These are phyloP conservation scores for Salvelinus namaycush DNA, from an alignment of 2,113 vertebrate species.

Conservation along the genomic window DNA sequence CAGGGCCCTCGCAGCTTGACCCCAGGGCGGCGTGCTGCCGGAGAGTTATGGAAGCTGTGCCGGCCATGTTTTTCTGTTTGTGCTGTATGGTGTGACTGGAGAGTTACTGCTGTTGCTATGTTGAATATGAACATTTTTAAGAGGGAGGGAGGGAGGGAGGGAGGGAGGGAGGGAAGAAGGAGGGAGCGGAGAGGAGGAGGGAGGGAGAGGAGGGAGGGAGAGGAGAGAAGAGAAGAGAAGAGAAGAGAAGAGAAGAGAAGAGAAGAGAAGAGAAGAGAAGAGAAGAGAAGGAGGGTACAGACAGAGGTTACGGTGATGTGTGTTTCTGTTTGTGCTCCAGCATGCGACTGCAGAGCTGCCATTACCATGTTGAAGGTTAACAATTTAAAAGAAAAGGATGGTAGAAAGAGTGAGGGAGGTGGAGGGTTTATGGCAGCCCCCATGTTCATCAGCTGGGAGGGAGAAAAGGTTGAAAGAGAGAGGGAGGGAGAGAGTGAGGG, in stretches of 20 bases:
- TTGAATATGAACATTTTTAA: slow-evolving; percentile 2
- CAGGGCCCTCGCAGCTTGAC: slow-evolving; percentile 35
- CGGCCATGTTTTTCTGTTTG: slow-evolving; percentile 19
- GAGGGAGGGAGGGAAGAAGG: too few relatives aligned
- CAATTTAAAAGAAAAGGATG: too few relatives aligned
- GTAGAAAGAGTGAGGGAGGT: not conserved
- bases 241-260: too few relatives aligned
- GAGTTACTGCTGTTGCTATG: slow-evolving; percentile 4
- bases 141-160: not conserved
- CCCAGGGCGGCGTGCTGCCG: slow-evolving; percentile 14
- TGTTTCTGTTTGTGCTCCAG: not conserved
- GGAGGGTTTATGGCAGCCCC: too few relatives aligned
- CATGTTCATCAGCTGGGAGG: too few relatives aligned
- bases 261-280: too few relatives aligned
- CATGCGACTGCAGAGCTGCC: not conserved
- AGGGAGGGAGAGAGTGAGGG: not conserved
- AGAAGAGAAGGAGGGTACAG: too few relatives aligned
- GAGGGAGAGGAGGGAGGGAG: too few relatives aligned
- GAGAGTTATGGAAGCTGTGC: slow-evolving; percentile 1
- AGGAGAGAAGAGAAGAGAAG: too few relatives aligned
- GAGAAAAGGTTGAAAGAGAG: not conserved
- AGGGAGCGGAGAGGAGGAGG: too few relatives aligned
- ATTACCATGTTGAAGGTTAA: not conserved
- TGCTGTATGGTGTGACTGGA: not conserved
- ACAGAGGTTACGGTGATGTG: too few relatives aligned